Conservation (phyloP, 2,888 invertebrate species). For the Colletes collaris region DNA sequence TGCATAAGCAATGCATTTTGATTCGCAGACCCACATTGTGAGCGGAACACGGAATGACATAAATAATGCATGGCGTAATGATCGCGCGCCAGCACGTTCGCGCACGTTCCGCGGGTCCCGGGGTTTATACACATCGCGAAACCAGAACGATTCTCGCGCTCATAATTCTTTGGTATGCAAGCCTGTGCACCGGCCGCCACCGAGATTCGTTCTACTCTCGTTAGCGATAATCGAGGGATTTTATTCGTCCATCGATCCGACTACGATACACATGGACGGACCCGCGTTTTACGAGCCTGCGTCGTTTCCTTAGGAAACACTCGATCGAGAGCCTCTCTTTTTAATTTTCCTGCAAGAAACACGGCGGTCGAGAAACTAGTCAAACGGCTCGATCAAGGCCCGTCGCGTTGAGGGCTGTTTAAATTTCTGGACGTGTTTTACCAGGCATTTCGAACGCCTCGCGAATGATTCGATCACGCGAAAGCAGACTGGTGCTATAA, state of each 20-base stretch:
- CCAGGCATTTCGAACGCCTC: no score
- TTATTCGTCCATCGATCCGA: constrained; percentile 35
- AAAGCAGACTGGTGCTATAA: no score
- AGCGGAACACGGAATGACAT: constrained; percentile 76
- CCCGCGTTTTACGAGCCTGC: constrained; percentile 9
- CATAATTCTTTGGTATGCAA: constrained; percentile 63
- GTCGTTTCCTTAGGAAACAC: constrained; percentile 13
- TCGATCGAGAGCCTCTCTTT: background rate
- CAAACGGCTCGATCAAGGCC: no score
- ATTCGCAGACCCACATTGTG: constrained; percentile 78
- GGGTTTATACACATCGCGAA: constrained; percentile 34
- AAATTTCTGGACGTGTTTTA: no score
- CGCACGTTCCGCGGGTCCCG: constrained; percentile 25
- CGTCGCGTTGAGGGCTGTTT: no score
- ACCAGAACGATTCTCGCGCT: constrained; percentile 63
- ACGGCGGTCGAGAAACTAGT: no score
- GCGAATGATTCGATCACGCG: no score
- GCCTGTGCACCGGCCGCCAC: constrained; percentile 20
- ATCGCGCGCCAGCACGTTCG: constrained; percentile 59
- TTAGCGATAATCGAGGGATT: constrained; percentile 46
- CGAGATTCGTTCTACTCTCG: constrained; percentile 36
- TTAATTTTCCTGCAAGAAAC: no score
- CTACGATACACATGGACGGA: constrained; percentile 8
- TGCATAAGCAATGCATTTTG: constrained; percentile 83
- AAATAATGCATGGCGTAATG: constrained; percentile 82